Conservation (phyloP, 2,888 invertebrate species). For the Leptinotarsa haldemani region DNA sequence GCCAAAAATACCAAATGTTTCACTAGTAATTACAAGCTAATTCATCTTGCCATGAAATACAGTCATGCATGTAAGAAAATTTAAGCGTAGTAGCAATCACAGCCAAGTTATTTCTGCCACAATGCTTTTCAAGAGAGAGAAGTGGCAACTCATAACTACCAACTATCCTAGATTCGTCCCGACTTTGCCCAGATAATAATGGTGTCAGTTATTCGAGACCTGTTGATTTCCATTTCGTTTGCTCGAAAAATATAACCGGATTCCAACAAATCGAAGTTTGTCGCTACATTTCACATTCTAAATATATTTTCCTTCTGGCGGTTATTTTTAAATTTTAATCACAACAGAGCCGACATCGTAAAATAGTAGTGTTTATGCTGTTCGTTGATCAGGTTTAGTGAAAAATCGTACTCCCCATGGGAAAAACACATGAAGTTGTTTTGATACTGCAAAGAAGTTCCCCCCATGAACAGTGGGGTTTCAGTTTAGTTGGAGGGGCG, state of each 20-base stretch:
- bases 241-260: constrained; percentile 30
- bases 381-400: constrained; percentile 45
- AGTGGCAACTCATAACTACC: constrained; percentile 44
- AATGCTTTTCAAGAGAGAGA: constrained; percentile 43
- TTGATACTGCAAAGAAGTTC: constrained; percentile 79
- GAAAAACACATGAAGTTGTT: constrained; percentile 81
- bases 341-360: constrained; percentile 47
- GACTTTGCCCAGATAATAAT: constrained; percentile 35
- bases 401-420: constrained; percentile 61
- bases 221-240: constrained; percentile 49
- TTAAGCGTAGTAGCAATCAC: constrained; percentile 44
- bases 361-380: constrained; percentile 46
- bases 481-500: constrained; percentile 86
- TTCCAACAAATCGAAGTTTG: constrained; percentile 31
- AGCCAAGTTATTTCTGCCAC: constrained; percentile 52
- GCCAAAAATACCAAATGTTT: constrained; percentile 11
- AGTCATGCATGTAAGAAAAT: constrained; percentile 38
- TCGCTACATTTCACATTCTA: constrained; percentile 34
- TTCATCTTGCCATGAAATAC: constrained; percentile 23
- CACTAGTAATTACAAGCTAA: constrained; percentile 1
- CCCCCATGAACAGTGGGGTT: constrained; percentile 84
- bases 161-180: constrained; percentile 49
- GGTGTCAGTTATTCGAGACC: constrained; percentile 56
- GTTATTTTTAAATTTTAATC: constrained; percentile 50
- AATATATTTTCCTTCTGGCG: constrained; percentile 43